These are phyloP conservation scores for Ectemnius lituratus DNA, from an alignment of 2,888 invertebrate genomes.

Conservation along the genomic window DNA sequence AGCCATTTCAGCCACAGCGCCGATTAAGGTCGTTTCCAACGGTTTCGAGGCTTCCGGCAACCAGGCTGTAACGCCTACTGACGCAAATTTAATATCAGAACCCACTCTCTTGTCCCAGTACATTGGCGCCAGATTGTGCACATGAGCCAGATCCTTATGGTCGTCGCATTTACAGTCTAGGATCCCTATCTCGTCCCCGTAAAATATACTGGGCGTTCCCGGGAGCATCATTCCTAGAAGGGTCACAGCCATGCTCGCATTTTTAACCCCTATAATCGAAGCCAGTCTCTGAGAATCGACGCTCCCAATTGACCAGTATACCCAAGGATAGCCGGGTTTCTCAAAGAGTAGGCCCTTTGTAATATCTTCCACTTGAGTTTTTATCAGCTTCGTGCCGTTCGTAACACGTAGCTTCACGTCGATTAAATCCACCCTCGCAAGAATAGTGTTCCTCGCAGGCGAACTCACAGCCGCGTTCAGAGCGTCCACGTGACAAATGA, in stretches of 20 bases:
- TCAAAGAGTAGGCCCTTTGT: conserved; percentile 82
- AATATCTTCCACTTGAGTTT: conserved; percentile 81
- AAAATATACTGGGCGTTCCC: conserved; percentile 92
- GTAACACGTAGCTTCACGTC: conserved; percentile 84
- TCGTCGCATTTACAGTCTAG: conserved; percentile 69
- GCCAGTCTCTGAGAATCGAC: conserved; percentile 82
- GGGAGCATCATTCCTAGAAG: conserved; percentile 90
- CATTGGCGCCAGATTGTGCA: conserved; percentile 87
- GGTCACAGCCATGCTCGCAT: conserved; percentile 84
- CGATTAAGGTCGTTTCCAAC: conserved; percentile 78
- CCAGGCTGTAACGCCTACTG: conserved; percentile 82
- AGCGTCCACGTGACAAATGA: conserved; percentile 84
- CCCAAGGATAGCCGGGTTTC: conserved; percentile 85
- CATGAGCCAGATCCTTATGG: conserved; percentile 76
- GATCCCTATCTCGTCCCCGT: conserved; percentile 87
- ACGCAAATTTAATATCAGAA: conserved; percentile 77
- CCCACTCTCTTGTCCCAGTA: conserved; percentile 79
- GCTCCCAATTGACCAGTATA: conserved; percentile 88
- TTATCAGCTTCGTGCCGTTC: conserved; percentile 81
- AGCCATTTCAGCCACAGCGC: conserved; percentile 81
- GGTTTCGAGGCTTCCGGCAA: conserved; percentile 79
- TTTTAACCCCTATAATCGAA: conserved; percentile 78
- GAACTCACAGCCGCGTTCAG: conserved; percentile 78
- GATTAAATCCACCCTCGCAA: conserved; percentile 85
- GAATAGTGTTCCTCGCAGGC: conserved; percentile 80